A percentile compares a stretch with the other conserved stretches of the same genome.
These are phyloP conservation scores for Galeopsomyia nigrocyanea DNA, from an alignment of 2,888 invertebrate species.

Conservation along the genomic window DNA sequence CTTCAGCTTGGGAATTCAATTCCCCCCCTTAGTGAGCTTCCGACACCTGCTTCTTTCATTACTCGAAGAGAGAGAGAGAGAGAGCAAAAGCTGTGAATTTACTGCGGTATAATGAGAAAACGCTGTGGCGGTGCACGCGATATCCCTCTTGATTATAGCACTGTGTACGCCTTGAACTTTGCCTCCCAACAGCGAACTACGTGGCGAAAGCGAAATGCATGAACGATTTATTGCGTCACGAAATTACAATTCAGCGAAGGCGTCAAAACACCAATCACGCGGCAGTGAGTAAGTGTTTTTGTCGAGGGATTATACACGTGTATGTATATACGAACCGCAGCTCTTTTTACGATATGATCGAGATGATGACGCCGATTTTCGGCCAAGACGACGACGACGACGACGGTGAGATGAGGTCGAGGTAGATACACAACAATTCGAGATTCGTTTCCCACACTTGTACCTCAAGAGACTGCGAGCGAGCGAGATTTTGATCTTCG, in stretches of 20 bases:
- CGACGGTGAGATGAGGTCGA: not conserved
- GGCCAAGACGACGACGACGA: not conserved
- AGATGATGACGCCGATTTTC: conserved; percentile 23
- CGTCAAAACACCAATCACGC: not conserved
- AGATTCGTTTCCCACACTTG: too few relatives aligned
- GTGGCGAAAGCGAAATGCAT: not conserved
- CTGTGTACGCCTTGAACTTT: conserved; percentile 60
- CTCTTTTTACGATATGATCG: conserved; percentile 8
- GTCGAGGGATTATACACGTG: not conserved
- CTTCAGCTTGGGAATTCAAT: conserved; percentile 26
- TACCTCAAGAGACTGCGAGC: too few relatives aligned
- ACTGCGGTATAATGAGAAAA: too few relatives aligned
- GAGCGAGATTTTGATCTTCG: too few relatives aligned
- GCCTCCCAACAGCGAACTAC: conserved; percentile 51
- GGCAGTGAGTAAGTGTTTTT: not conserved
- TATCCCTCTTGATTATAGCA: conserved; percentile 39
- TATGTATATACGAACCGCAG: not conserved
- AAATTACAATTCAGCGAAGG: not conserved
- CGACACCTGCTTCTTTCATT: conserved; percentile 14
- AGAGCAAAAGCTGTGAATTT: conserved; percentile 11
- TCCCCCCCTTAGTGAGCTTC: conserved; percentile 4
- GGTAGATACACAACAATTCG: too few relatives aligned
- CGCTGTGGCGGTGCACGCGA: conserved; percentile 50
- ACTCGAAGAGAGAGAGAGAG: not conserved
- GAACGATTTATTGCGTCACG: not conserved